phyloP scores from a whole-genome alignment of 2,113 vertebrate genomes.

The Ciconia stormi region DNA sequence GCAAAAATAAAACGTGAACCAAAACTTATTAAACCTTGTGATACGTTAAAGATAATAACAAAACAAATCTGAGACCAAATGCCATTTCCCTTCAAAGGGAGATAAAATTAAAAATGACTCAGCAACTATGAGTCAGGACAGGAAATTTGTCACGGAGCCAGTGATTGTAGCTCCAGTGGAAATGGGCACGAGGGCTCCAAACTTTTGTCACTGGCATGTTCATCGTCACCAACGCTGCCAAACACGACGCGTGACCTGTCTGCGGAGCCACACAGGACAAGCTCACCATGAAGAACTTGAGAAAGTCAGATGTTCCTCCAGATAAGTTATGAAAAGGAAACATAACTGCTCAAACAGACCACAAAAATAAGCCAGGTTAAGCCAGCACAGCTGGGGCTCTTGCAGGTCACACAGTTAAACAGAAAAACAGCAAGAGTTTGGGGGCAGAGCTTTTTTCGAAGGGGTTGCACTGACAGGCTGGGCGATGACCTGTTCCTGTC shows the following conservation, averaged over 20 bases:
- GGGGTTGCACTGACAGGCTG: background rate
- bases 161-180: background rate
- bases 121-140: slow-evolving; percentile 54
- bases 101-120: slow-evolving; percentile 51
- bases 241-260: background rate
- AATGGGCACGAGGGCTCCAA: background rate
- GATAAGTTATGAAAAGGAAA: background rate
- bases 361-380: background rate
- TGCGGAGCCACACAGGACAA: background rate
- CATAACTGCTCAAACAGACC: background rate
- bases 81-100: slow-evolving; percentile 15
- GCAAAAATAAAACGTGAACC: slow-evolving; percentile 27
- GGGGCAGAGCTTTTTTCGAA: background rate
- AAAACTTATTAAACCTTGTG: background rate
- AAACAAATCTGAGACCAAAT: slow-evolving; percentile 25
- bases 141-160: slow-evolving; percentile 13
- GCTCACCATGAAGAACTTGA: background rate
- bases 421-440: background rate
- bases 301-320: slow-evolving; percentile 30
- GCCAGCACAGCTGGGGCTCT: background rate
- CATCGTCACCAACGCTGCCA: background rate
- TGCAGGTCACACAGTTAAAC: background rate
- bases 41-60: slow-evolving; percentile 16
- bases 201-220: accelerated
- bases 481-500: background rate